phyloP scores from a whole-genome alignment of 92 coral and sea anemone species.

The Parazoanthus swiftii region DNA sequence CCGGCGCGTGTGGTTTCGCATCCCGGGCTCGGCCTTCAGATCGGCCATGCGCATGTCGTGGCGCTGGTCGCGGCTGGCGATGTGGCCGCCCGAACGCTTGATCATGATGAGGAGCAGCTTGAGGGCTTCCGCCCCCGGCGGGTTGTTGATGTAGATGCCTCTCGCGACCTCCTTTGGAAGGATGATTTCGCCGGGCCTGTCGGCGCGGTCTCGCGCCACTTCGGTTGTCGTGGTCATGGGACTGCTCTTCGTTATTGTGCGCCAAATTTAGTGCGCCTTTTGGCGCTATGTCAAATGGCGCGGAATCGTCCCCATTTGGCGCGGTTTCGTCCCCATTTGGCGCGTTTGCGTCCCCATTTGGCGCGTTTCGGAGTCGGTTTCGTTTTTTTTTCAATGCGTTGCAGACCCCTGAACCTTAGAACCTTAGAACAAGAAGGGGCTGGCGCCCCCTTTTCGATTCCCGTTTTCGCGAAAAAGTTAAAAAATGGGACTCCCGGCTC shows the following conservation, averaged over 20 bases:
- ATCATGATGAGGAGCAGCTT: constrained; percentile 14
- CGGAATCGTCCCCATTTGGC: too few relatives aligned
- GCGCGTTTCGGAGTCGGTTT: too few relatives aligned
- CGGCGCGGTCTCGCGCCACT: constrained; percentile 18
- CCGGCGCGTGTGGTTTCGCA: constrained; percentile 17
- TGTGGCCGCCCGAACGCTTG: constrained; percentile 17
- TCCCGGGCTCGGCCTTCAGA: constrained; percentile 17
- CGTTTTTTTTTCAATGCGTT: too few relatives aligned
- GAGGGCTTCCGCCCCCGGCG: constrained; percentile 19
- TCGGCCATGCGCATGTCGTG: constrained; percentile 17
- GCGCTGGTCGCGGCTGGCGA: constrained; percentile 18
- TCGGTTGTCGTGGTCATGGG: constrained; percentile 16
- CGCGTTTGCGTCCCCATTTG: too few relatives aligned
- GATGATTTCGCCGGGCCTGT: constrained; percentile 16
- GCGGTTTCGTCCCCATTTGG: too few relatives aligned
- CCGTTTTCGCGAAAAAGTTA: too few relatives aligned
- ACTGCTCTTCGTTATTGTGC: background rate
- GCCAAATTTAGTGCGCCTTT: too few relatives aligned
- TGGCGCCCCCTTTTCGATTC: too few relatives aligned
- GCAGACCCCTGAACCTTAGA: too few relatives aligned
- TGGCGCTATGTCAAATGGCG: too few relatives aligned
- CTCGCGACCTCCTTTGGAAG: constrained; percentile 16
- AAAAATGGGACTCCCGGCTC: too few relatives aligned
- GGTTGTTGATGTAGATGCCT: constrained; percentile 14
- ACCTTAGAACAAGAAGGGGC: too few relatives aligned